These are phyloP conservation scores for Harpegnathos saltator DNA, from an alignment of 1,140 invertebrate genomes.

Conservation along the genomic window DNA sequence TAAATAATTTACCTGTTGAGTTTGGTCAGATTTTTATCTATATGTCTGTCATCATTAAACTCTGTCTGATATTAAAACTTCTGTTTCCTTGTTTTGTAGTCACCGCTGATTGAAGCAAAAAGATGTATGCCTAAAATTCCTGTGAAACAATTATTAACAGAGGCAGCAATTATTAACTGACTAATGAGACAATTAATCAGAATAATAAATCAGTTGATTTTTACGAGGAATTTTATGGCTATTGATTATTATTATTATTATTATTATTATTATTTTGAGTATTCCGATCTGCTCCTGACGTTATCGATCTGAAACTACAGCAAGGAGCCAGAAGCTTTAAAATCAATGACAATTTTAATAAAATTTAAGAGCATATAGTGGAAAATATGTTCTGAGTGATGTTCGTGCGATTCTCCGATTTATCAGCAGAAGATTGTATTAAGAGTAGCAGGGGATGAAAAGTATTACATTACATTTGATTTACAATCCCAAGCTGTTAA, in stretches of 20 bases:
- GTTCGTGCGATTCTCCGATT: background rate
- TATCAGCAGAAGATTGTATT: constrained; percentile 20
- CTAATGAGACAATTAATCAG: too few species aligned
- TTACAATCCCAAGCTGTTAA: constrained; percentile 43
- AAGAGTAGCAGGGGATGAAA: background rate
- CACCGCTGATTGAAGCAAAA: too few species aligned
- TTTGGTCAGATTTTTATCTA: constrained; percentile 46
- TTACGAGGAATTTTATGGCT: too few species aligned
- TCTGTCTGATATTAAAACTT: constrained; percentile 23
- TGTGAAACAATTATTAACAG: too few species aligned
- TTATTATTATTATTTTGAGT: too few species aligned
- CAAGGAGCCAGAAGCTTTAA: background rate
- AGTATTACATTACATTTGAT: constrained; percentile 31
- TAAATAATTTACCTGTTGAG: constrained; percentile 40
- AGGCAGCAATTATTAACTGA: too few species aligned
- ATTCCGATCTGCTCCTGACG: too few species aligned
- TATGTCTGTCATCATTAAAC: constrained; percentile 1
- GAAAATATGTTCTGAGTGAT: background rate
- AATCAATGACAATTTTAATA: constrained; percentile 11
- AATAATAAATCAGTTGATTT: too few species aligned
- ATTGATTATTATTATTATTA: too few species aligned
- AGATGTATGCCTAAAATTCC: too few species aligned
- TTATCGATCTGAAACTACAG: too few species aligned
- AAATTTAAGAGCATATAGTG: background rate
- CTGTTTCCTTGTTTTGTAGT: too few species aligned